A percentile compares a stretch with the other conserved stretches of the same genome.
Conservation (phyloP, 2,797 vertebrate species). For the Tenualosa thibaudeaui region DNA sequence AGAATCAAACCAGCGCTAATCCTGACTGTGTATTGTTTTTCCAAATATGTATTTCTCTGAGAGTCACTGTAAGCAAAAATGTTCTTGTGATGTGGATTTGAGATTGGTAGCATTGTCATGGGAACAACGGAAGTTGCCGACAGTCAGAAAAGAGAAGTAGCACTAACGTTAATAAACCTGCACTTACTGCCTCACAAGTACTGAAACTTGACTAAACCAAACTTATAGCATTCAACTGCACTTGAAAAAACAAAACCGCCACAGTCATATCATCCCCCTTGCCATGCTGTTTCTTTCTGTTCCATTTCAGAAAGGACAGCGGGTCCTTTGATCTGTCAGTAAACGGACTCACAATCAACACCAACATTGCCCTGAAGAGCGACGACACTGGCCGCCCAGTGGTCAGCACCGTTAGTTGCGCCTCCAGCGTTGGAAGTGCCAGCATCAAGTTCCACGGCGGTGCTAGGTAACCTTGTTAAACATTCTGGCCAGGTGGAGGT, state of each 20-base stretch:
- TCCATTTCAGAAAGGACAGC: conserved; percentile 63
- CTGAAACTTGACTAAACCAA: neutral
- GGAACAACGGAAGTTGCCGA: neutral
- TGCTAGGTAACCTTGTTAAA: conserved; percentile 63
- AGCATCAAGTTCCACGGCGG: conserved; percentile 71
- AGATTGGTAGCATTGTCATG: neutral
- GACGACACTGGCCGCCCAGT: conserved; percentile 69
- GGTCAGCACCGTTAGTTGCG: conserved; percentile 62
- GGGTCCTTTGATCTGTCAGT: conserved; percentile 73
- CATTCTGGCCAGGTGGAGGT: neutral
- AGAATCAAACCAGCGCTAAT: no score
- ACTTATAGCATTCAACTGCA: neutral
- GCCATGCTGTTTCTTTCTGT: neutral
- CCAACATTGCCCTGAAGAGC: conserved; percentile 57
- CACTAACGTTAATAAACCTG: neutral
- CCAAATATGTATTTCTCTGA: neutral
- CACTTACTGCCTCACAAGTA: neutral
- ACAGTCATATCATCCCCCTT: neutral
- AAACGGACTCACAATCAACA: conserved; percentile 58
- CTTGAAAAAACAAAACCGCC: neutral
- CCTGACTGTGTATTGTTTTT: neutral
- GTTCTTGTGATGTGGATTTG: neutral
- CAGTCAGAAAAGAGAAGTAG: neutral
- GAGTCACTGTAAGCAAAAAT: neutral
- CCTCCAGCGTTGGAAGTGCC: conserved; percentile 50